Base-by-base conservation (phyloP, 1,140 invertebrate genomes). In the Heliconius melpomene region DNA sequence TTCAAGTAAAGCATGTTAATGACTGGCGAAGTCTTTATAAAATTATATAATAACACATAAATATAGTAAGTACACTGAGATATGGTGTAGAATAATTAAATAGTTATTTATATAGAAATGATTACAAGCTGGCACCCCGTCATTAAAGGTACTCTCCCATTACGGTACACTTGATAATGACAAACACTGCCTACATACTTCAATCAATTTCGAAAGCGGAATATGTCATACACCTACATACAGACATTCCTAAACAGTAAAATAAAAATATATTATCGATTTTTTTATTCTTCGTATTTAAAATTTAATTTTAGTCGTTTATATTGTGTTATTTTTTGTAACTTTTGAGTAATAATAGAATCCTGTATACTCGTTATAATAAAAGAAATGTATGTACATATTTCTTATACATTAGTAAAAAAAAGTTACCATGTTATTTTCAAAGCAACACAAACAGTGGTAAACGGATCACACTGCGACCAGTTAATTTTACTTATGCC, bases 81-180 rank as follows among this genome's bases (percentile, higher is more conserved):
- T 57, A 23, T 23, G 54, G 23, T 7, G 60, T 66, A 26, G 60
- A 66, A 66, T 66, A 66, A 29, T 66, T 66, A 11, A 66, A 60
- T 60, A 26, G 60, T 66, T 66, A n/a, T 66, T 16, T n/a, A 29
- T 11, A 66, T 20, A 60, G 23, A 60, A 66, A 66, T 66, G 46
- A 81, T 74, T 71, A 60, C 71, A 80, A 80, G 72, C 70, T 73
- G 23, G 32, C 23, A 76, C 70, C 75, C 75, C 80, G 79, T 85
- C 82, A 79, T 82, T 81, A 78, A 72, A 74, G 26, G 38, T 72
- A 79, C 75, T 77, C 83, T 74, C 57, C 78, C 80, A 80, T 86
- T 83, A 86, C 85, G 79, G 80, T 80, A 78, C 57, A 57, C 79
- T 57, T 79, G 79, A 84, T 83, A 83, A 81, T 80, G 75, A 82